Evolutionary conservation across 2,888 invertebrate genomes (phyloP).

Genomic region (Drosophila melanosoma): DNA sequence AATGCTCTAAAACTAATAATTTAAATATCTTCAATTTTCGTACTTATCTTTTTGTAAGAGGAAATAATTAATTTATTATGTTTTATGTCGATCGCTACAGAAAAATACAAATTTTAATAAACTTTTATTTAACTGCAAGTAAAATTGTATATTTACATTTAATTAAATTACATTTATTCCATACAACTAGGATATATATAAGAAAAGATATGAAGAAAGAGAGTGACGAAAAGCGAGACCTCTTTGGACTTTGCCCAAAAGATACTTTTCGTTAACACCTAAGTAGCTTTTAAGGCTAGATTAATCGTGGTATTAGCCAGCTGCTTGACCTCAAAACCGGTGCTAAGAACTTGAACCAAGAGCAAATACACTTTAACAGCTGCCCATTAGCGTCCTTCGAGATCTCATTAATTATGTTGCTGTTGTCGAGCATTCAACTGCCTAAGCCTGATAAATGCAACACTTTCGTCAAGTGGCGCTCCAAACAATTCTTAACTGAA

Average conservation of each 20-base stretch:
- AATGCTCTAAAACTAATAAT: background rate
- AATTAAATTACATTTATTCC: background rate
- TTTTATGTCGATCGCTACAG: background rate
- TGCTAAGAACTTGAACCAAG: conserved; percentile 5
- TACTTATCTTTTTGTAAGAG: background rate
- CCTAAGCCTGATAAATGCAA: conserved; percentile 67
- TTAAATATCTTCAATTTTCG: background rate
- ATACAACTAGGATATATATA: background rate
- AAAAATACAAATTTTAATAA: background rate
- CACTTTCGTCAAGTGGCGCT: conserved; percentile 46
- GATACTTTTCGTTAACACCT: background rate
- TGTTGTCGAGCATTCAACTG: conserved; percentile 36
- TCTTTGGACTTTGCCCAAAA: background rate
- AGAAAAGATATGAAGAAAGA: background rate
- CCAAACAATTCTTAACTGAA: conserved; percentile 24
- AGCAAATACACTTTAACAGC: background rate
- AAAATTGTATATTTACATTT: background rate
- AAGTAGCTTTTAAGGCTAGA: conserved; percentile 3
- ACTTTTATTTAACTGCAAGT: background rate
- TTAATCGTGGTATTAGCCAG: conserved; percentile 10
- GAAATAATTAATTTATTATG: background rate
- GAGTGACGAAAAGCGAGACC: background rate
- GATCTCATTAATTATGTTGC: conserved; percentile 55
- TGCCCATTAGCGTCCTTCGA: conserved; percentile 41
- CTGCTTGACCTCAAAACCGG: conserved; percentile 19